These are phyloP conservation scores for Hippoglossus stenolepis DNA, from an alignment of 2,113 vertebrate genomes.

Conservation along the genomic window DNA sequence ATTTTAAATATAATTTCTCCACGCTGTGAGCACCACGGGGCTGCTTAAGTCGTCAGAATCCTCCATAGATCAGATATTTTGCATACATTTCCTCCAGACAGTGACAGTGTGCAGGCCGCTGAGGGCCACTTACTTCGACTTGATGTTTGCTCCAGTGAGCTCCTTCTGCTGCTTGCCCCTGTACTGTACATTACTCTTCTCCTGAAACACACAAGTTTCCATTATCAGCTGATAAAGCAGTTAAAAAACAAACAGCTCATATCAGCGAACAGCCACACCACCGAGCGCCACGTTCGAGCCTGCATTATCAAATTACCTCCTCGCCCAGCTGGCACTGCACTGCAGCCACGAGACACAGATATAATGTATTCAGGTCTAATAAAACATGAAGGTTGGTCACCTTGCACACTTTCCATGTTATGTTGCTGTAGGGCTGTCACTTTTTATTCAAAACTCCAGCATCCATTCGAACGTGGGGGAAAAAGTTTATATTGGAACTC, in stretches of 20 bases:
- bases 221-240: conserved; percentile 42
- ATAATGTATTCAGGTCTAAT: neutral
- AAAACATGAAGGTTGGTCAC: neutral
- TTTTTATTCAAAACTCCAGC: too few relatives aligned
- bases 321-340: conserved; percentile 12
- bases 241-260: conserved; percentile 26
- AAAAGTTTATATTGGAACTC: too few relatives aligned
- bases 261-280: conserved; percentile 27
- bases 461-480: too few relatives aligned
- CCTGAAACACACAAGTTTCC: conserved; percentile 70
- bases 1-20: too few relatives aligned
- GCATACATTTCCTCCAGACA: neutral
- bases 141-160: conserved; percentile 73
- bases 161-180: conserved; percentile 82
- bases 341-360: neutral
- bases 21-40: too few relatives aligned
- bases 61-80: neutral
- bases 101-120: too few relatives aligned
- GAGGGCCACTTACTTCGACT: conserved; percentile 78
- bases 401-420: too few relatives aligned
- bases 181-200: conserved; percentile 79
- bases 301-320: conserved; percentile 34
- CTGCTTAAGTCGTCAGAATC: neutral
- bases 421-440: too few relatives aligned
- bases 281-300: neutral